These are phyloP conservation scores for Tokudaia muenninki DNA, from an alignment of 2,797 vertebrate genomes.

Conservation along the genomic window DNA sequence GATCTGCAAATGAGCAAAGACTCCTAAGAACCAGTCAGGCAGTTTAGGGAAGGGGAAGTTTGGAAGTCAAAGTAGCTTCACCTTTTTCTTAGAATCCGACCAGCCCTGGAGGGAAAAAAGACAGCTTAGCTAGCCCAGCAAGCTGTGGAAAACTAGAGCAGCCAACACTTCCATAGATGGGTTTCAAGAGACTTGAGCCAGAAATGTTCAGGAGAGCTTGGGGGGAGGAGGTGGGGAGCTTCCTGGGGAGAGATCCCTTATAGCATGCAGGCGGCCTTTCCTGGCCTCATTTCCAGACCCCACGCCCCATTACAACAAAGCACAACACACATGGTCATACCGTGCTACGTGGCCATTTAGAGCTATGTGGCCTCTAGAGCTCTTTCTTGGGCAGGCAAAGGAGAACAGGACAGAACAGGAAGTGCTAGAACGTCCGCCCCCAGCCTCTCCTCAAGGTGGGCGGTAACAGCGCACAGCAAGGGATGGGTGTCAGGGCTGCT, in stretches of 20 bases:
- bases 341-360: background rate
- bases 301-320: background rate
- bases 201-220: background rate
- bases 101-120: fast-evolving
- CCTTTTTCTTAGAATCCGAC: background rate
- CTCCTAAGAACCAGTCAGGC: background rate
- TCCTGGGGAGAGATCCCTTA: background rate
- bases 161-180: background rate
- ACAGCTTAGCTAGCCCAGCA: fast-evolving
- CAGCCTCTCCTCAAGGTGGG: background rate
- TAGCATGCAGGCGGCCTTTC: background rate
- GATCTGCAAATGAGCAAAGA: background rate
- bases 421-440: background rate
- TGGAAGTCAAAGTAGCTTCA: background rate
- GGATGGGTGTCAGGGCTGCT: fast-evolving
- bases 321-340: background rate
- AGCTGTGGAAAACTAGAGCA: background rate
- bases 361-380: background rate
- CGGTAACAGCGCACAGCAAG: too few species aligned
- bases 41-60: fast-evolving
- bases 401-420: background rate
- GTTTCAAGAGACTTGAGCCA: background rate
- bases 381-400: background rate
- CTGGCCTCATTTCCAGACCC: background rate
- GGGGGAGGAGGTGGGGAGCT: background rate